These are phyloP conservation scores for Amazona guildingii DNA, from an alignment of 2,113 vertebrate species.

Conservation along the genomic window DNA sequence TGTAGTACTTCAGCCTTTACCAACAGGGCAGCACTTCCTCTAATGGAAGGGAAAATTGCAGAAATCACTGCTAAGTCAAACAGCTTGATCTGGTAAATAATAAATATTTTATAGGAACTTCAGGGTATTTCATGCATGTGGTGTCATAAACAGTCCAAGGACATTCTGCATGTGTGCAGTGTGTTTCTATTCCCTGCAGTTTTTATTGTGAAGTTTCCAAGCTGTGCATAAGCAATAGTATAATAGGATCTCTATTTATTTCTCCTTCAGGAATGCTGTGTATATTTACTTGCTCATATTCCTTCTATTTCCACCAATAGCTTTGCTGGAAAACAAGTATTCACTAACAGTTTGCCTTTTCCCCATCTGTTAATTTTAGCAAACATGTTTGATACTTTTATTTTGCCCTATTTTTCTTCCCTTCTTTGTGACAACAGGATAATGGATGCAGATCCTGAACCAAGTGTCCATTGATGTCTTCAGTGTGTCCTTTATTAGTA, in stretches of 20 bases:
- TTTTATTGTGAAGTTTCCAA: not conserved
- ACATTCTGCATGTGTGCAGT: not conserved
- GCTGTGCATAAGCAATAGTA: not conserved
- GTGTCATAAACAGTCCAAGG: not conserved
- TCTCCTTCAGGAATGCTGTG: not conserved
- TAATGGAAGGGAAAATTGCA: not conserved
- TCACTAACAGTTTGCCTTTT: not conserved
- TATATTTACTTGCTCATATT: not conserved
- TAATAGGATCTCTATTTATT: not conserved
- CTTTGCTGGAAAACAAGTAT: not conserved
- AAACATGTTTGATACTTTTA: not conserved
- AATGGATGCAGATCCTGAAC: not conserved
- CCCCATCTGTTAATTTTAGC: not conserved
- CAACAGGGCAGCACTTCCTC: not conserved
- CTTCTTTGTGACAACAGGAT: not conserved
- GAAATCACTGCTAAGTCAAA: conserved; percentile 4
- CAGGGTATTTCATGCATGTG: not conserved
- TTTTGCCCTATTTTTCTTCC: not conserved
- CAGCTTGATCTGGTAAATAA: conserved; percentile 4
- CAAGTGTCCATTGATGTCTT: not conserved
- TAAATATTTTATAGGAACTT: not conserved
- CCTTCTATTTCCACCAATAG: not conserved
- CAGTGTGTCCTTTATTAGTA: not conserved
- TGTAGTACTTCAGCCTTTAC: not conserved
- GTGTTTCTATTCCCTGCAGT: not conserved